A percentile compares a stretch with the other conserved stretches of the same genome.
phyloP scores from a whole-genome alignment of 2,113 vertebrate species.

The Sinosuthora webbiana region DNA sequence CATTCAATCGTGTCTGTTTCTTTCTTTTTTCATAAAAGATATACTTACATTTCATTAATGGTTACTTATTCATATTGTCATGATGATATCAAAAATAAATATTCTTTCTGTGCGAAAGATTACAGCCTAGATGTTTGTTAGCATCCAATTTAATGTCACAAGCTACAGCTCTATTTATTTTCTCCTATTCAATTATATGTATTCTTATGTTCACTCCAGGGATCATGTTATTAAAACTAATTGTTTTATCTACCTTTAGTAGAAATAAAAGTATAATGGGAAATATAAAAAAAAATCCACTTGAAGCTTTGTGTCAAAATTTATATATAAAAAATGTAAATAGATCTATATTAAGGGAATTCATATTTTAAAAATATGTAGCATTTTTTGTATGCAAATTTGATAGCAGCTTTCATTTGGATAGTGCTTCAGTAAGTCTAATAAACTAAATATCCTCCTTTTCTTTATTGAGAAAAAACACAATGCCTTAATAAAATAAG shows the following conservation, averaged over 20 bases:
- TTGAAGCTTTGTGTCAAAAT: not conserved
- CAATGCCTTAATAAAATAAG: not conserved
- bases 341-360: not conserved
- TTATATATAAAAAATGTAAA: not conserved
- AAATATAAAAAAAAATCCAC: not conserved
- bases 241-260: not conserved
- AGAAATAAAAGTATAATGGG: not conserved
- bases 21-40: not conserved
- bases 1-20: not conserved
- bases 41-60: not conserved
- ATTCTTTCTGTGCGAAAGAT: not conserved
- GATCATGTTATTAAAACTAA: not conserved
- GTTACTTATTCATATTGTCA: not conserved
- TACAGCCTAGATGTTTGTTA: not conserved
- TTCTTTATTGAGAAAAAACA: not conserved
- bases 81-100: not conserved
- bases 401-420: not conserved
- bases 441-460: not conserved
- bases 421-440: not conserved
- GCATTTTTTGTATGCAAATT: not conserved
- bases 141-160: not conserved
- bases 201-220: not conserved
- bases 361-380: not conserved
- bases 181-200: not conserved
- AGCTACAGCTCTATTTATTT: not conserved